Percentiles rank a stretch among this genome's conserved stretches.
These are phyloP conservation scores for Parasteatoda lunata DNA, from an alignment of 2,888 invertebrate species.

Conservation along the genomic window DNA sequence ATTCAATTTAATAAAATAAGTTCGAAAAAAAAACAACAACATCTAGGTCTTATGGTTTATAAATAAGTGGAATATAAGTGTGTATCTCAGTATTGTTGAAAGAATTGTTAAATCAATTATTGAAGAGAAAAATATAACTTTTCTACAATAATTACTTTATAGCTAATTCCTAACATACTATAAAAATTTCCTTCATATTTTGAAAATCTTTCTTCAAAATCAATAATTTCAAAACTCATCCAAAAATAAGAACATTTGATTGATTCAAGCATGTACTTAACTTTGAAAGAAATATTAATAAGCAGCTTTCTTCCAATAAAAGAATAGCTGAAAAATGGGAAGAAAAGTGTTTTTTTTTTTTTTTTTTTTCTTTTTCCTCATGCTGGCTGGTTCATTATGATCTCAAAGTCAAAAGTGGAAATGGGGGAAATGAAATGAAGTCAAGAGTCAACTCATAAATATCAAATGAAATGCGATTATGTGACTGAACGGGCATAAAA, in stretches of 20 bases:
- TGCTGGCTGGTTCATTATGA: background rate
- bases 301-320: background rate
- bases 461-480: conserved; percentile 50
- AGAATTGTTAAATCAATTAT: too few relatives aligned
- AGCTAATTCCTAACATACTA: too few relatives aligned
- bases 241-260: background rate
- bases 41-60: too few relatives aligned
- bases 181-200: too few relatives aligned
- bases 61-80: too few relatives aligned
- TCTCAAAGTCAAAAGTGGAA: background rate
- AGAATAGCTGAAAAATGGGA: background rate
- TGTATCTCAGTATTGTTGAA: too few relatives aligned
- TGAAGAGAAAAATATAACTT: too few relatives aligned
- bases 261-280: background rate
- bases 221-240: background rate
- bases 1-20: too few relatives aligned
- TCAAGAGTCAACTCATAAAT: conserved; percentile 50
- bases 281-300: background rate
- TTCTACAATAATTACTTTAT: too few relatives aligned
- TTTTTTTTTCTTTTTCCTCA: too few relatives aligned
- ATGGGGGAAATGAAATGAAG: conserved; percentile 11
- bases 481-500: conserved; percentile 36
- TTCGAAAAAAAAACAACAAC: too few relatives aligned
- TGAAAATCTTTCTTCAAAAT: too few relatives aligned
- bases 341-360: background rate